phyloP scores from a whole-genome alignment of 2,113 vertebrate genomes.

The Machaerirhynchus nigripectus region DNA sequence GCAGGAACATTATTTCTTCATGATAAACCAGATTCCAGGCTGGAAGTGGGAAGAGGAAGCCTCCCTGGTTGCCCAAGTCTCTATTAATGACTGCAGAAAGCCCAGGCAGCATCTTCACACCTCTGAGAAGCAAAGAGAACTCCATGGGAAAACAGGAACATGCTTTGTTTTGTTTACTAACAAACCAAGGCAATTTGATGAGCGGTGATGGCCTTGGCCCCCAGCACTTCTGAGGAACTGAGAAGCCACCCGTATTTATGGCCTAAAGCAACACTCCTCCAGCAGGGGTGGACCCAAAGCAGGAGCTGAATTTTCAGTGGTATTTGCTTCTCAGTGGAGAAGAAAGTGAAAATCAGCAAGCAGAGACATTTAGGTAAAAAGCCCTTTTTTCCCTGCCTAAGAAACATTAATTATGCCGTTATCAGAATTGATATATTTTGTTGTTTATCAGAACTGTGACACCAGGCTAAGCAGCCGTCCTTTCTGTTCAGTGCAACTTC shows the following conservation, averaged over 20 bases:
- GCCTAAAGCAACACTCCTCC: conserved; percentile 37
- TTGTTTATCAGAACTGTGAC: not conserved
- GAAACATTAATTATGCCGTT: not conserved
- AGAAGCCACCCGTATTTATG: not conserved
- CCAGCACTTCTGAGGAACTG: conserved; percentile 39
- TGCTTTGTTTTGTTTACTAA: conserved; percentile 34
- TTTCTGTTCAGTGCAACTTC: not conserved
- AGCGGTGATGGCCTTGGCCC: conserved; percentile 15
- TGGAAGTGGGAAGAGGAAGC: not conserved
- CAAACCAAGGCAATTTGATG: conserved; percentile 46
- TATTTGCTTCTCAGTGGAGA: not conserved
- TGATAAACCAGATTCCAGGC: not conserved
- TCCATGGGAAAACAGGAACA: not conserved
- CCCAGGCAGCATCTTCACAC: not conserved
- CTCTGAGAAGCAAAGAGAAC: not conserved
- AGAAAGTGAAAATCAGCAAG: not conserved
- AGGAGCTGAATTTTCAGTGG: not conserved
- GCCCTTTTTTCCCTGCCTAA: accelerated
- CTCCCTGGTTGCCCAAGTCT: not conserved
- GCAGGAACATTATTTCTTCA: not conserved
- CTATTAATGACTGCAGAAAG: not conserved
- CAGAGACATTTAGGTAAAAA: not conserved
- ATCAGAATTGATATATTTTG: too few relatives aligned
- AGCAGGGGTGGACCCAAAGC: not conserved
- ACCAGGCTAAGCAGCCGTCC: not conserved